Conservation (phyloP, 2,113 vertebrate species). For the Calonectris borealis region DNA sequence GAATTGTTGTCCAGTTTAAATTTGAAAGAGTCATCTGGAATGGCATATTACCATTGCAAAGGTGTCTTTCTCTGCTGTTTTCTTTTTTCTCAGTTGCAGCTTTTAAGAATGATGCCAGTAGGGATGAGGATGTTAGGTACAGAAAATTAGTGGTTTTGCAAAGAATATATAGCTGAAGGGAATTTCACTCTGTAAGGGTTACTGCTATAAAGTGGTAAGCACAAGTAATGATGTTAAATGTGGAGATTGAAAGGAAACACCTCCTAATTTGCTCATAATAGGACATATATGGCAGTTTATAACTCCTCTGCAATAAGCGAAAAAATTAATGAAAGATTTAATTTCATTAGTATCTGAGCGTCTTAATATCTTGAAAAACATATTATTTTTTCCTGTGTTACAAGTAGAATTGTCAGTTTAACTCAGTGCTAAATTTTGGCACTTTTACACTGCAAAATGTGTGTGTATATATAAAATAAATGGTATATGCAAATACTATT, state of each 20-base stretch:
- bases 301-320: neutral
- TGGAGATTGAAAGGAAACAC: neutral
- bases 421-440: neutral
- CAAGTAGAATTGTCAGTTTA: neutral
- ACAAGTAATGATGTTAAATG: neutral
- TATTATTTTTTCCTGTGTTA: neutral
- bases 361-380: neutral
- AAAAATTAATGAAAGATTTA: neutral
- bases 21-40: neutral
- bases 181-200: neutral
- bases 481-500: neutral
- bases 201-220: neutral
- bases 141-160: neutral
- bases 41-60: neutral
- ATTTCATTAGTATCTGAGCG: neutral
- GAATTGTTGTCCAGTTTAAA: neutral
- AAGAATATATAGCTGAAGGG: neutral
- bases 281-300: neutral
- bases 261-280: neutral
- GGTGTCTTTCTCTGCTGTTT: neutral
- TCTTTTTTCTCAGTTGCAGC: neutral
- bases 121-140: neutral
- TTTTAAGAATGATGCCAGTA: neutral
- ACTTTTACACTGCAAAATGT: neutral
- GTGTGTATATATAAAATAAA: neutral